These are phyloP conservation scores for Girardia tigrina DNA, from an alignment of 2,888 invertebrate species.

Conservation along the genomic window DNA sequence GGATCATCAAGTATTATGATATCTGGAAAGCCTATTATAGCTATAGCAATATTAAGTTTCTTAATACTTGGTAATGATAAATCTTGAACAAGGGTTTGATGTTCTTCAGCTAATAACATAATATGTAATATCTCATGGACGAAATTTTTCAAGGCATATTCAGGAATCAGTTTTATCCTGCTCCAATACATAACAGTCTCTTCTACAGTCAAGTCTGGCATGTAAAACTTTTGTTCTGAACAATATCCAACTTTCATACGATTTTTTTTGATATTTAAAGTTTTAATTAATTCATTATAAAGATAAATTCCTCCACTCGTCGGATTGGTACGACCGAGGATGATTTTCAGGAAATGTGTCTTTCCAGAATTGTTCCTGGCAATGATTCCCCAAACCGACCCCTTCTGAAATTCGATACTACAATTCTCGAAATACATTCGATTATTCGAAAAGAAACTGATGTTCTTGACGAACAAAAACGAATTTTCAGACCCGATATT, in stretches of 20 bases:
- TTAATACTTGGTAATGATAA: neutral
- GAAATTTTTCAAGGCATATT: neutral
- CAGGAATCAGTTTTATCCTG: neutral
- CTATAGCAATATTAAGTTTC: neutral
- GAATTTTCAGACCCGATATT: neutral
- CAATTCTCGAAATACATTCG: neutral
- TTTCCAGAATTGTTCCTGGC: neutral
- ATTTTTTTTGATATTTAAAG: neutral
- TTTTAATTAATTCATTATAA: neutral
- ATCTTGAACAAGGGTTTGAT: neutral
- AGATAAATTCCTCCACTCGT: neutral
- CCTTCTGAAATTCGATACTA: neutral
- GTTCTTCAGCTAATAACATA: neutral
- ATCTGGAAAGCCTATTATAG: neutral
- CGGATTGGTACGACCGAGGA: neutral
- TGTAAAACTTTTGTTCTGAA: neutral
- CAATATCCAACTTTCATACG: neutral
- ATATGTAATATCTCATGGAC: neutral
- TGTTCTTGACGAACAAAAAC: neutral
- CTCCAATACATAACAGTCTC: neutral
- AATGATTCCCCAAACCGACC: neutral
- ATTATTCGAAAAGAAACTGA: neutral
- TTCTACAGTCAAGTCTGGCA: neutral
- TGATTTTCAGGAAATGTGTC: neutral
- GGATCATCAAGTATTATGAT: conserved; percentile 15